Evolutionary conservation across 2,888 invertebrate species (phyloP), one percentile per base, ranked within the genome.

Genomic region (Tuberolachnus salignus): DNA sequence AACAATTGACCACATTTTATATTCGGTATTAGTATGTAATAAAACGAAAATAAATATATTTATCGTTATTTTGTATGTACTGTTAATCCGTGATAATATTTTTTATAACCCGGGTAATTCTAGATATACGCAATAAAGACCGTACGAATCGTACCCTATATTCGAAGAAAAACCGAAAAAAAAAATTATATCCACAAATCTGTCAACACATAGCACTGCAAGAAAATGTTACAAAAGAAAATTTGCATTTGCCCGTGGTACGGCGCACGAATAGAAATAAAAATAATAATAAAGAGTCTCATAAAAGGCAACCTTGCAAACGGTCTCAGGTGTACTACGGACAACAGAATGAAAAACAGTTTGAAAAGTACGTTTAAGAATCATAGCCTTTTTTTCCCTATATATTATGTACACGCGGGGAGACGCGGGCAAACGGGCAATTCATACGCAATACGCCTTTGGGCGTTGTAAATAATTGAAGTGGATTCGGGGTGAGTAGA

Each of bases 391-490:
- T 63, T 51, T 51, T n/a, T n/a, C n/a, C n/a, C 16, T 61, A 34
- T 34, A 34, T 72, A n/a, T 51, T n/a, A 21, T 6, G 23, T 26
- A 16, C 51, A 34, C 3, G 13, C 21, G 21, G 1, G 1, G 26
- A n/a, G 13, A 51, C 3, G n/a, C 9, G 11, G 42, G 26, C 34
- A 49, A 61, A 61, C 46, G 16, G n/a, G 49, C 21, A 34, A 63
- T 71, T 71, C 70, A 63, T 51, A 73, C 72, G 21, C 16, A 73
- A 63, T 71, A 73, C 10, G 61, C 34, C 72, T 73, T 72, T 51
- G 72, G 72, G 72, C 72, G 21, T 63, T 63, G 61, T 73, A 73
- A 73, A 73, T 73, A 73, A 73, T 61, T 61, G 61, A 73, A 49
- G 11, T 51, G 34, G 72, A 61, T 63, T 57, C 34, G 34, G 21